Evolutionary conservation across 2,113 vertebrate species (phyloP), one percentile per base, ranked within the genome.

Genomic region (Tragelaphus scriptus): DNA sequence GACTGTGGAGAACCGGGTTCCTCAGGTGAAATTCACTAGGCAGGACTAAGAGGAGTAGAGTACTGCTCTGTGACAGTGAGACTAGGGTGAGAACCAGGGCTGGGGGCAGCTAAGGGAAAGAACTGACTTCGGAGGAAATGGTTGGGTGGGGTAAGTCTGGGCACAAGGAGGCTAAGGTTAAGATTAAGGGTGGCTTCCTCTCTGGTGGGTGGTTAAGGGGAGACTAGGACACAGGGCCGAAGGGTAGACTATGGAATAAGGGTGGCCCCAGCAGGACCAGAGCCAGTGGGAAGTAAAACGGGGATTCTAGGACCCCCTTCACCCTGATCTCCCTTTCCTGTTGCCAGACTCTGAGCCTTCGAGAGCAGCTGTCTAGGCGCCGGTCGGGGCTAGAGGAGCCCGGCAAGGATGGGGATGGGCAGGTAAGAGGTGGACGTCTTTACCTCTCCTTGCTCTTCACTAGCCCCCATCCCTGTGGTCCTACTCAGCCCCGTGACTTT

Each of bases 291-390:
- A 63, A 88, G 56, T 26, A 49, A 58, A 84, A 23, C 11, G 5
- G 49, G 65, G 8, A 25, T 49, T 40, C 21, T 28, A 16, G 51
- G 36, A 65, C 12, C 36, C 68, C 56, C 6, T 87, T 56, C 61
- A 21, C 28, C 40, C 80, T 90, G 85, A 82, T 49, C 3, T 93
- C 86, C 8, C 14, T 75, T 59, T 63, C 36, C 40, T 13, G 13
- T 75, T 89, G 59, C 49, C 96, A 99, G 98, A 98, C 98, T 56
- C 97, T 98, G 89, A 98, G 80, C 44, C 98, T 98, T 49, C 97
- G 98, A 92, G 98, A 98, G 16, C 98, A 98, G 94, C 96, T 98
- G 47, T 98, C 98, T 32, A 98, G 98, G 53, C 97, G 98, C n/a
- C 96, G 98, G 68, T 99, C 98, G 0, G 98, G 98, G 49, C 89